phyloP scores from a whole-genome alignment of 2,888 invertebrate species.

The Drosophila buzzatii region DNA sequence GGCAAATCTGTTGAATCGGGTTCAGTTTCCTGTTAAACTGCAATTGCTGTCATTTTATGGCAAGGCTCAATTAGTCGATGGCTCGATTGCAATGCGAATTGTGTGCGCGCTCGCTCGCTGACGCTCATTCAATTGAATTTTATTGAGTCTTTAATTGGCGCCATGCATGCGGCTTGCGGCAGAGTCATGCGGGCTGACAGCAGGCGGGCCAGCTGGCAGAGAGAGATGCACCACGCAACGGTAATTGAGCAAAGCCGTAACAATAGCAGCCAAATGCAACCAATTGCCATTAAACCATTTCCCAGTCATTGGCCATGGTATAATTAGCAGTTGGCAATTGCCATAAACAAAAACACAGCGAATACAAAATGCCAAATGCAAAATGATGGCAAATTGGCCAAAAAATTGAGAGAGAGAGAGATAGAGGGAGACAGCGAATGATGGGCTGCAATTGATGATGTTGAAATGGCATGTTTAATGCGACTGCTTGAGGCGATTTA shows the following conservation, averaged over 20 bases:
- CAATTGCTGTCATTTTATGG: slow-evolving; percentile 35
- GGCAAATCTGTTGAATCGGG: slow-evolving; percentile 6
- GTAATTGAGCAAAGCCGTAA: slow-evolving; percentile 58
- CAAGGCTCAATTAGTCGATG: slow-evolving; percentile 37
- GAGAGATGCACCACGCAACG: slow-evolving; percentile 19
- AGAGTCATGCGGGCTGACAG: not conserved
- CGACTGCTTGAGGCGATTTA: slow-evolving; percentile 24
- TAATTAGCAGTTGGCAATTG: slow-evolving; percentile 67
- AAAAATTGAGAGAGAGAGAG: slow-evolving; percentile 8
- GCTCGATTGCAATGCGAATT: slow-evolving; percentile 24
- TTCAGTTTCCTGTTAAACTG: slow-evolving; percentile 21
- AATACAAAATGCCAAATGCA: slow-evolving; percentile 35
- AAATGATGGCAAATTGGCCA: slow-evolving; percentile 33
- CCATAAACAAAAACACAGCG: slow-evolving; percentile 53
- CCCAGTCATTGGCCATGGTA: slow-evolving; percentile 52
- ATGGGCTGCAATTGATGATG: not conserved
- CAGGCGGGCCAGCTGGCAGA: not conserved
- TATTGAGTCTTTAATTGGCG: slow-evolving; percentile 77
- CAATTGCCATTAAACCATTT: slow-evolving; percentile 47
- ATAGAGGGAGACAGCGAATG: not conserved
- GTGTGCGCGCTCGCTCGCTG: slow-evolving; percentile 7
- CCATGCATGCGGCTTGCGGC: slow-evolving; percentile 50
- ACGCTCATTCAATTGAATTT: slow-evolving; percentile 65
- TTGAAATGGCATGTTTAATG: slow-evolving; percentile 6
- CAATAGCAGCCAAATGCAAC: slow-evolving; percentile 57